Percentiles rank a stretch among this genome's conserved stretches.
Conservation (phyloP, 2,888 invertebrate genomes). For the Drosophila subquinaria region DNA sequence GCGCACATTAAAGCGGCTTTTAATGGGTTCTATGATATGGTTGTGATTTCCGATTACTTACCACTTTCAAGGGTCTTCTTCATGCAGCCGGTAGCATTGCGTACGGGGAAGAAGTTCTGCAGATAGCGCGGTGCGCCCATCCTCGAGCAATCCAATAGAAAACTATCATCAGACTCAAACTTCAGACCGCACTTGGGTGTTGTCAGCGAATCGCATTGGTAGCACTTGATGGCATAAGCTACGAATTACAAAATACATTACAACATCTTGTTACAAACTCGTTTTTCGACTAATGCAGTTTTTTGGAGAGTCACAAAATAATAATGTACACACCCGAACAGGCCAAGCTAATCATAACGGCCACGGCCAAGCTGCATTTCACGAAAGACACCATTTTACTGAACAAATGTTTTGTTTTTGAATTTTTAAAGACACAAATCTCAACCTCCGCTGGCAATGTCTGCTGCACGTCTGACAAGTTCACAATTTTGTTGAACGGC, state of each 20-base stretch:
- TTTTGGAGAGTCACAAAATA: not conserved
- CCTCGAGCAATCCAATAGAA: constrained; percentile 78
- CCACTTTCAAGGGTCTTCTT: constrained; percentile 82
- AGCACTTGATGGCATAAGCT: constrained; percentile 84
- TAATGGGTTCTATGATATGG: constrained; percentile 15
- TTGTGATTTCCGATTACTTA: constrained; percentile 63
- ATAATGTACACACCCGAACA: constrained; percentile 59
- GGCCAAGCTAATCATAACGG: constrained; percentile 69
- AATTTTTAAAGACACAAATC: constrained; percentile 23
- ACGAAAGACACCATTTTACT: constrained; percentile 65
- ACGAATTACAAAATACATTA: constrained; percentile 8
- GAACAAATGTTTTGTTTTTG: not conserved
- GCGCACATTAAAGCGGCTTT: constrained; percentile 11
- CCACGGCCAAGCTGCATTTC: constrained; percentile 74
- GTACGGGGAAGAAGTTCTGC: constrained; percentile 69
- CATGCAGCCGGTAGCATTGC: constrained; percentile 85
- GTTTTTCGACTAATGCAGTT: not conserved
- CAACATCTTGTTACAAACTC: constrained; percentile 1
- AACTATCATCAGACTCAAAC: constrained; percentile 77
- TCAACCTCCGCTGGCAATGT: constrained; percentile 60
- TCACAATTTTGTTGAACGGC: constrained; percentile 19
- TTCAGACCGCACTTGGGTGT: constrained; percentile 83
- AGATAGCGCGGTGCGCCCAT: constrained; percentile 80
- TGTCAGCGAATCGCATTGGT: constrained; percentile 83
- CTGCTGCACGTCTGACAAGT: constrained; percentile 73